Base-by-base conservation (phyloP, 2,797 vertebrate genomes). In the Cynodonichthys magdalenae region DNA sequence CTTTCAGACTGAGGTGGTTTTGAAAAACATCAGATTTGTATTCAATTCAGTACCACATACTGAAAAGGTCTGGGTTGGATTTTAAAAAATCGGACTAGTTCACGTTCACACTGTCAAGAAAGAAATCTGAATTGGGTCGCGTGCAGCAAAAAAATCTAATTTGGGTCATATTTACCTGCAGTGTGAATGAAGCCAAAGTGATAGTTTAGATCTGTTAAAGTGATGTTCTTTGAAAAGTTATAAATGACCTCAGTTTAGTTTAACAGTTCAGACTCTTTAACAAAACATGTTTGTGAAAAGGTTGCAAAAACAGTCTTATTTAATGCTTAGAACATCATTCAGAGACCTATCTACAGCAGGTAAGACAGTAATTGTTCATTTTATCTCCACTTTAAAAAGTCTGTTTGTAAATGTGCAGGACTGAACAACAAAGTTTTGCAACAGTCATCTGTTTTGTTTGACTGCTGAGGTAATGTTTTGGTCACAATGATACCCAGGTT, bases 401-500 rank as follows among this genome's bases (percentile, higher is more conserved):
- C 42, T 44, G 42, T 17, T 41, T 41, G 3, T 41, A 2, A 41
- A 12, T 12, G 2, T 41, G 39, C 14, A 12, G 11, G 3, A 12
- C 39, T 41, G 17, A 7, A 44, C 5, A 15, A 15, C 15, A 42
- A 42, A 1, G 7, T 42, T 6, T 42, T 42, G 2, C 19, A 28
- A 24, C 17, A 53, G 14, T 51, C 29, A 10, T 41, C 8, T 50
- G 12, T 60, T 47, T 57, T 6, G 8, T 48, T 46, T 53, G n/a
- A 11, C 47, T 49, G 6, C 20, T 55, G 36, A 59, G 18, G 51
- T 53, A 34, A 28, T 60, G 54, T 61, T 6, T 31, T 57, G 36
- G 36, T 61, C 52, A 29, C 4, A 8, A 2, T 14, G n/a, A 46
- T 45, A 8, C 2, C 3, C 28, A 2, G 57, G 56, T 20, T 62